Evolutionary conservation across 2,797 vertebrate genomes (phyloP).

Genomic region (Peromyscus attwateri): DNA sequence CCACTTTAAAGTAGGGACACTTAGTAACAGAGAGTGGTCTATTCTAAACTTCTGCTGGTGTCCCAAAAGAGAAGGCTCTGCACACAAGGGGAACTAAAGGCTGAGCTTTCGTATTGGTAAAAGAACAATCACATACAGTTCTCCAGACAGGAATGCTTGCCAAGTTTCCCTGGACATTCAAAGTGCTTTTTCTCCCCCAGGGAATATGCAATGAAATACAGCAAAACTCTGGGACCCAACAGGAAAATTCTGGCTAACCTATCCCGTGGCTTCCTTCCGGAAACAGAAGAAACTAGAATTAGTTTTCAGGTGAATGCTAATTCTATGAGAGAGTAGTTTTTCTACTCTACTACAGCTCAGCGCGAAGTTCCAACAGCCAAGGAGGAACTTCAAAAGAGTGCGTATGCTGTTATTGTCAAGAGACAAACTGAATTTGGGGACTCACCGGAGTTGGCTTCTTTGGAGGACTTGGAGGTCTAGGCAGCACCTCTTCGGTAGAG

Average conservation of each 20-base stretch:
- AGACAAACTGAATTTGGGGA: slow-evolving; percentile 74
- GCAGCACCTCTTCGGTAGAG: slow-evolving; percentile 86
- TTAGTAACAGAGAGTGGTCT: slow-evolving; percentile 53
- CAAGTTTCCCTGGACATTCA: slow-evolving; percentile 80
- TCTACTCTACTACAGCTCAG: slow-evolving; percentile 39
- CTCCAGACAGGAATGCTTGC: slow-evolving; percentile 71
- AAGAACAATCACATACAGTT: slow-evolving; percentile 82
- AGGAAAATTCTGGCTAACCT: slow-evolving; percentile 27
- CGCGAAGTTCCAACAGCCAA: slow-evolving; percentile 29
- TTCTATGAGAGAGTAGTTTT: slow-evolving; percentile 53
- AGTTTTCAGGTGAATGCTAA: slow-evolving; percentile 69
- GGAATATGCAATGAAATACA: slow-evolving; percentile 67
- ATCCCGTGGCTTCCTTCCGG: slow-evolving; percentile 23
- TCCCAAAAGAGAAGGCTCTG: slow-evolving; percentile 75
- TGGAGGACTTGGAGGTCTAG: slow-evolving; percentile 74
- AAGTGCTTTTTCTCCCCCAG: slow-evolving; percentile 51
- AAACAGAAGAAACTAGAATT: slow-evolving; percentile 61
- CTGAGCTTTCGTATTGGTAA: slow-evolving; percentile 68
- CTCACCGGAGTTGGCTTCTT: slow-evolving; percentile 88
- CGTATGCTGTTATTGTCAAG: background rate
- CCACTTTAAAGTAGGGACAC: slow-evolving; percentile 14
- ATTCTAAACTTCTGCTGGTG: slow-evolving; percentile 58
- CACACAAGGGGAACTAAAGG: slow-evolving; percentile 51
- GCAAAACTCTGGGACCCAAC: slow-evolving; percentile 13
- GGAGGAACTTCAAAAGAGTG: slow-evolving; percentile 14